A percentile compares a stretch with the other conserved stretches of the same genome.
phyloP scores from a whole-genome alignment of 1,140 invertebrate genomes.

The Cydia pomonella region DNA sequence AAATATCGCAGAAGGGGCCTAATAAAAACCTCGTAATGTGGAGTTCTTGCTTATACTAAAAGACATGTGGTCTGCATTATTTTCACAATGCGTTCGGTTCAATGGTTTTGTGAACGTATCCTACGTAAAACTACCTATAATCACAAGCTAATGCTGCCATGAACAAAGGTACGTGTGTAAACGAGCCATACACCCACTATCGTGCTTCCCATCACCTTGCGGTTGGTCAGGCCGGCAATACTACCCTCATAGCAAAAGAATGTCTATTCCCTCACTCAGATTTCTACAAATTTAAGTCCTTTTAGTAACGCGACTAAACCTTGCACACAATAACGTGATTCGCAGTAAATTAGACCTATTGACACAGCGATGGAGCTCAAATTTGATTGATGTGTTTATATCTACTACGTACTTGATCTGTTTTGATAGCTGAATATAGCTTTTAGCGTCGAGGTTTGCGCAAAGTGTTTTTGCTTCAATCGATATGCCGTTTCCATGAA shows the following conservation, averaged over 20 bases:
- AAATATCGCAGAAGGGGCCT: no score
- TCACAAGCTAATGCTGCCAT: constrained; percentile 20
- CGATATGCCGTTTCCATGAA: constrained; percentile 10
- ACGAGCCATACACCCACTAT: constrained; percentile 13
- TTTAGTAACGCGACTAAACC: not conserved
- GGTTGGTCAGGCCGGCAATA: constrained; percentile 9
- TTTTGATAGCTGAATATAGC: constrained; percentile 17
- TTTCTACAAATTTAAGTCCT: not conserved
- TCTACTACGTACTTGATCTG: not conserved
- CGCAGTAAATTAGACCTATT: constrained; percentile 8
- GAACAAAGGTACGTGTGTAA: constrained; percentile 17
- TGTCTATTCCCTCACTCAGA: not conserved
- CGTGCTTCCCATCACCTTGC: not conserved
- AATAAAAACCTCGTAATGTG: no score
- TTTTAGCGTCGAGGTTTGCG: constrained; percentile 2
- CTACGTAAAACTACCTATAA: constrained; percentile 7
- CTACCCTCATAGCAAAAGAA: not conserved
- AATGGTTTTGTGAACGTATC: not conserved
- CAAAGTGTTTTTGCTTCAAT: constrained; percentile 14
- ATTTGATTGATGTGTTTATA: constrained; percentile 5
- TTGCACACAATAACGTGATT: not conserved
- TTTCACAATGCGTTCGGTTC: not conserved
- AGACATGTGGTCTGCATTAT: not conserved
- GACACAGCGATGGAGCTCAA: not conserved
- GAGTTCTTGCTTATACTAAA: no score